Evolutionary conservation across 2,797 vertebrate species (phyloP).

Genomic region (Scolopax rusticola): DNA sequence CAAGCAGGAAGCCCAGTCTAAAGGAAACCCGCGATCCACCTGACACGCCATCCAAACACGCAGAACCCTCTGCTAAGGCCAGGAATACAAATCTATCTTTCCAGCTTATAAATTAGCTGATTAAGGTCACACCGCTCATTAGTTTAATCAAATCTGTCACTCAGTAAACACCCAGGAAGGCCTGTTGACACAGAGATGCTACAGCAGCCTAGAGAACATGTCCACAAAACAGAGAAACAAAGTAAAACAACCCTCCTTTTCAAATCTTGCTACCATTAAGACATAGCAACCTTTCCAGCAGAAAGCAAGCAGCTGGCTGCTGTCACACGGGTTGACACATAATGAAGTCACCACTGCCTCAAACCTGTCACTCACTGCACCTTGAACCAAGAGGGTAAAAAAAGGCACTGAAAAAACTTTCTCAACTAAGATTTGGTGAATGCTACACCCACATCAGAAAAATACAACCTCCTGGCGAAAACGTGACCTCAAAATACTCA

Average conservation of each 20-base stretch:
- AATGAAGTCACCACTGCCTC: not conserved
- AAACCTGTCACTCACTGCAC: not conserved
- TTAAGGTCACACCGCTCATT: not conserved
- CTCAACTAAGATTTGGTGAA: not conserved
- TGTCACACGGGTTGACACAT: not conserved
- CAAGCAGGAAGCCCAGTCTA: not conserved
- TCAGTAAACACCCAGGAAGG: not conserved
- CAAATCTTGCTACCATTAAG: not conserved
- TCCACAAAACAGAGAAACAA: not conserved
- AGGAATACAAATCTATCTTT: not conserved
- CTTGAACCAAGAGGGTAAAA: not conserved
- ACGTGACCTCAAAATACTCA: not conserved
- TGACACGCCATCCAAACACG: not conserved
- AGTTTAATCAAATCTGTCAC: conserved; percentile 25
- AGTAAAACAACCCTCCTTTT: not conserved
- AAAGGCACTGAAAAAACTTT: not conserved
- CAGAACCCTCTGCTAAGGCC: not conserved
- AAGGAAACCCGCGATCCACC: not conserved
- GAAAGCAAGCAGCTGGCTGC: not conserved
- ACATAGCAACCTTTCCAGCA: not conserved
- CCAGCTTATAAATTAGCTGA: not conserved
- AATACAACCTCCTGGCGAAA: not conserved
- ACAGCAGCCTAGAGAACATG: not conserved
- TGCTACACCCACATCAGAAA: not conserved
- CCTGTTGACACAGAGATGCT: fast-evolving